A percentile compares a stretch with the other conserved stretches of the same genome.
These are phyloP conservation scores for Melanotaenia nigrans DNA, from an alignment of 2,797 vertebrate species.

Conservation along the genomic window DNA sequence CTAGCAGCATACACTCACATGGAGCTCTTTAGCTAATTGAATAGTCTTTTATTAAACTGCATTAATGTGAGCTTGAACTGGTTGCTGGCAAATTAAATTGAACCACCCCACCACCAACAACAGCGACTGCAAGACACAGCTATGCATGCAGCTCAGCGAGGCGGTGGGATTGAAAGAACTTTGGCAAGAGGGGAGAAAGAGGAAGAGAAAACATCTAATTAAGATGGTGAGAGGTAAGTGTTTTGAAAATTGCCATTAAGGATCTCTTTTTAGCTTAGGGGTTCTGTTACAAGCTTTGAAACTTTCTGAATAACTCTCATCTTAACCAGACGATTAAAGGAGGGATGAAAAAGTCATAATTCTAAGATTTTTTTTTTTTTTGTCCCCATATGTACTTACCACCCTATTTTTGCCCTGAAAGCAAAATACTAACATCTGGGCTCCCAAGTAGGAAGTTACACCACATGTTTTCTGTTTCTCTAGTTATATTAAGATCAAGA, in stretches of 20 bases:
- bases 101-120: conserved; percentile 50
- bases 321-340: neutral
- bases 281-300: neutral
- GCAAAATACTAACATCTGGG: neutral
- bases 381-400: neutral
- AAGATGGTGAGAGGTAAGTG: conserved; percentile 23
- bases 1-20: conserved; percentile 47
- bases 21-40: conserved; percentile 72
- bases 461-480: neutral
- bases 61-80: conserved; percentile 74
- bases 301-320: neutral
- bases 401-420: neutral
- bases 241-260: neutral
- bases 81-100: conserved; percentile 75
- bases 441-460: neutral
- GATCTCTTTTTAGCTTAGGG: neutral
- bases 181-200: conserved; percentile 10
- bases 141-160: conserved; percentile 41
- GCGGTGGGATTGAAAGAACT: conserved; percentile 34
- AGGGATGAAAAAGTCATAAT: neutral
- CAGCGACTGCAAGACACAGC: conserved; percentile 25
- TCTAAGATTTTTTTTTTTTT: too few relatives aligned
- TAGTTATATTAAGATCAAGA: neutral
- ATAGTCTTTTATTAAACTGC: conserved; percentile 80
- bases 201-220: neutral